Base-by-base conservation (phyloP, 2,888 invertebrate genomes). In the Eupithecia tripunctaria region DNA sequence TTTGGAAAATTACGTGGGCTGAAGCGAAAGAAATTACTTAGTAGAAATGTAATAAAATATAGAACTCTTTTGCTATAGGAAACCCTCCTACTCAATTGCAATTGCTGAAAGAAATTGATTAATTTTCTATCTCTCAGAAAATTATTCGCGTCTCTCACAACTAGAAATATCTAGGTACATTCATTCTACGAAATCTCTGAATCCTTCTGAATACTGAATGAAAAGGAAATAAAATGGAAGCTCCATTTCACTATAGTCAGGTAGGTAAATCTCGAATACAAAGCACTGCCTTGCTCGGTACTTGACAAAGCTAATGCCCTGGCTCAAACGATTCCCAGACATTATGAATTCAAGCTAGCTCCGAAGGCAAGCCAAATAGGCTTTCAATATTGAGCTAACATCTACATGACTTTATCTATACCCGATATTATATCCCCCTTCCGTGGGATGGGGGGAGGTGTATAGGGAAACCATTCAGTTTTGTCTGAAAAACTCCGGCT, bases 321-420 rank as follows among this genome's bases (percentile, higher is more conserved):
- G 8, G 62, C 12, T 56, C 25, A 56, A 56, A 63, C 29, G 32
- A 63, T n/a, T 60, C 18, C 10, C 62, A 29, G 62, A 73, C 7
- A 65, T 68, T 71, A 25, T 68, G 29, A 27, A 71, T 74, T 62
- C 66, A 66, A 41, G 63, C 63, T 67, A 32, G 74, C 64, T 76
- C 80, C 63, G 25, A 64, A 64, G 64, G 1, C 64, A 41, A 64
- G 67, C 76, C 71, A 75, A 71, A 43, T 70, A 72, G 67, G 66
- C 74, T 73, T 66, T 47, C 68, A 32, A 67, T 78, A 70, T 56
- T 72, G 68, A 68, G 69, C 62, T 66, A 70, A 70, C 41, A 78
- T 80, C 77, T 81, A 82, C 72, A 78, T 80, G 85, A 85, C 82
- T 86, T 56, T 88, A 89, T 86, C 87, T 85, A 87, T 88, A 87